A percentile compares a stretch with the other conserved stretches of the same genome.
Conservation (phyloP, 2,888 invertebrate genomes). For the Melolontha melolontha region DNA sequence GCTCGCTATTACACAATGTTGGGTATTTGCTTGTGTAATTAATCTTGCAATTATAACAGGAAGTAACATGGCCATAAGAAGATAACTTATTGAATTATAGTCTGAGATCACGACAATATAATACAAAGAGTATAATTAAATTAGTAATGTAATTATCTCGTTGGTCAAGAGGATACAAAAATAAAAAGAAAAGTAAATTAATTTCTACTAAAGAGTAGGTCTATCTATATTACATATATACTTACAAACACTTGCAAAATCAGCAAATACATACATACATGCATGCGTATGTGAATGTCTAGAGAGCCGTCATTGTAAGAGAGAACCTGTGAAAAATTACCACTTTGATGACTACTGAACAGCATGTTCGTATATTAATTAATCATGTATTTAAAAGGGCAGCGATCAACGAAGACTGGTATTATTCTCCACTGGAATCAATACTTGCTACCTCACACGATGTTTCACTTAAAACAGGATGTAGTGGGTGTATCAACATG, state of each 20-base stretch:
- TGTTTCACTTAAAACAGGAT: neutral
- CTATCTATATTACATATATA: neutral
- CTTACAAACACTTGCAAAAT: neutral
- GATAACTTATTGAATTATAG: neutral
- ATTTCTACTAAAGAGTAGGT: neutral
- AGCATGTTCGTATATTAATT: constrained; percentile 8
- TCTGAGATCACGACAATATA: neutral
- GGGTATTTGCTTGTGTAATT: too few species aligned
- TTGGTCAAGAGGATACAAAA: neutral
- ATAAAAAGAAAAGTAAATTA: constrained; percentile 2
- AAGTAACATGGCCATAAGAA: neutral
- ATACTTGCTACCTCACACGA: constrained; percentile 1
- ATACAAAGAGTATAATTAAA: neutral
- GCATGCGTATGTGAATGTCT: neutral
- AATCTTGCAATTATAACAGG: neutral
- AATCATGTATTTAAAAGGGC: constrained; percentile 11
- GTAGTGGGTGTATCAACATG: too few species aligned
- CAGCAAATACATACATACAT: neutral
- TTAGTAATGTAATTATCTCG: constrained; percentile 7
- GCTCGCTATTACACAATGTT: too few species aligned
- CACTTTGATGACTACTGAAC: constrained; percentile 2
- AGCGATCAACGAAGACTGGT: neutral
- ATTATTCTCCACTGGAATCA: constrained; percentile 8
- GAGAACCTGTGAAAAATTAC: constrained; percentile 14
- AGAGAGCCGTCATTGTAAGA: neutral